Conservation (phyloP, 30 jellyfish, hydroid and myxozoan species). For the Turritopsis rubra region DNA sequence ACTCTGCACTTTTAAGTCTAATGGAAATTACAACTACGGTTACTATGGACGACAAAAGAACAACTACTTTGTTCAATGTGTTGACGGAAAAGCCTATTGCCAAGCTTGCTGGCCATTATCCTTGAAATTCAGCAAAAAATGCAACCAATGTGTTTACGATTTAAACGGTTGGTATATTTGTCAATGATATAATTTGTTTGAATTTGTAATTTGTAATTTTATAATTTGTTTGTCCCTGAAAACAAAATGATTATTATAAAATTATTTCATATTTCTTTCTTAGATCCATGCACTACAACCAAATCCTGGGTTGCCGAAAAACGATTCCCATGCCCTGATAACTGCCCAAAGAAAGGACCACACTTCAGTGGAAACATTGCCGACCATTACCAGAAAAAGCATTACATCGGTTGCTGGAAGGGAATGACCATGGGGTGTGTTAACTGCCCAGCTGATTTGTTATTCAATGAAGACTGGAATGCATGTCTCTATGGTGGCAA, state of each 20-base stretch:
- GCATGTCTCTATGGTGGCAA: slow-evolving; percentile 29
- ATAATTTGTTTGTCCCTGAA: too few species aligned
- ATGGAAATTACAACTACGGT: slow-evolving; percentile 20
- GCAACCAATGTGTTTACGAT: slow-evolving; percentile 24
- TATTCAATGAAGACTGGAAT: slow-evolving; percentile 28
- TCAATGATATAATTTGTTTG: not conserved
- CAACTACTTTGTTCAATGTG: slow-evolving; percentile 25
- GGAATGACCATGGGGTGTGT: slow-evolving; percentile 31
- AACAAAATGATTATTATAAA: too few species aligned
- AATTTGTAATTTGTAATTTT: too few species aligned
- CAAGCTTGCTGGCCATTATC: slow-evolving; percentile 36
- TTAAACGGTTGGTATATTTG: not conserved
- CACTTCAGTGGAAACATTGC: slow-evolving; percentile 24
- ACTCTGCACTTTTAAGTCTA: not conserved
- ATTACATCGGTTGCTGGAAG: slow-evolving; percentile 37
- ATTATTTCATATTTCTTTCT: not conserved
- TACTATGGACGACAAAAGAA: not conserved
- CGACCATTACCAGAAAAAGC: not conserved
- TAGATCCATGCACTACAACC: slow-evolving; percentile 30
- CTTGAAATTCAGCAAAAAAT: slow-evolving; percentile 13
- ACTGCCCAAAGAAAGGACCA: slow-evolving; percentile 33
- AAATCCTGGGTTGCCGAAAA: slow-evolving; percentile 25
- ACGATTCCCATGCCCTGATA: slow-evolving; percentile 26
- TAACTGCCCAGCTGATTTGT: slow-evolving; percentile 28
- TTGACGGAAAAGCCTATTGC: slow-evolving; percentile 13